A percentile compares a stretch with the other conserved stretches of the same genome.
These are phyloP conservation scores for Spodoptera litura DNA, from an alignment of 1,140 invertebrate species.

Conservation along the genomic window DNA sequence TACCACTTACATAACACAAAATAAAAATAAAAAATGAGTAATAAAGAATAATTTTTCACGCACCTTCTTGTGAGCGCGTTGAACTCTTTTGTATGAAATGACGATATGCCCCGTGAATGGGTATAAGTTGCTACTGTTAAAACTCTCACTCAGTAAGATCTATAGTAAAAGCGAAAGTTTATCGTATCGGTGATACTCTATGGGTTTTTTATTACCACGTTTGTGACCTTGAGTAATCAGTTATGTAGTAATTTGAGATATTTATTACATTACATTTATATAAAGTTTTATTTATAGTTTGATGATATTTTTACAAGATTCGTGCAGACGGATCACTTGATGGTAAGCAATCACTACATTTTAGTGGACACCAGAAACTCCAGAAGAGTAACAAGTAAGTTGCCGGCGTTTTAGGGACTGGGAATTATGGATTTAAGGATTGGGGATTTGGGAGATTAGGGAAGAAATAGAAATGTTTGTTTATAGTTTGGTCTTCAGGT, in stretches of 20 bases:
- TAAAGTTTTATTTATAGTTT: too few relatives aligned
- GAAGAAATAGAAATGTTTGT: too few relatives aligned
- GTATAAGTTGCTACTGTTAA: not conserved
- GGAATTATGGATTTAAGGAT: too few relatives aligned
- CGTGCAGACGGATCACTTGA: too few relatives aligned
- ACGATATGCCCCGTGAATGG: not conserved
- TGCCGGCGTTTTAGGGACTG: too few relatives aligned
- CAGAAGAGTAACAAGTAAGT: too few relatives aligned
- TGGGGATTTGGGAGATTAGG: too few relatives aligned
- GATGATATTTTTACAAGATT: too few relatives aligned
- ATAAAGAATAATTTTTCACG: conserved; percentile 3
- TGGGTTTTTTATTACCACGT: not conserved
- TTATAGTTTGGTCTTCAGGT: too few relatives aligned
- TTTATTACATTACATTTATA: too few relatives aligned
- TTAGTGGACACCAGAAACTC: too few relatives aligned
- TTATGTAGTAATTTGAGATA: not conserved
- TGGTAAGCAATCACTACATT: too few relatives aligned
- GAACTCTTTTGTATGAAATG: conserved; percentile 56
- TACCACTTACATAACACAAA: not conserved
- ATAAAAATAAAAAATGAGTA: conserved; percentile 2
- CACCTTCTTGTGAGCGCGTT: conserved; percentile 47
- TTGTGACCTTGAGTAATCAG: conserved; percentile 17
- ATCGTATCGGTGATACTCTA: not conserved
- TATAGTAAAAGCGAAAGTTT: conserved; percentile 37
- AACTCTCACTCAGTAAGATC: conserved; percentile 21